These are phyloP conservation scores for Meghimatium bilineatum DNA, from an alignment of 2,888 invertebrate species.

Conservation along the genomic window DNA sequence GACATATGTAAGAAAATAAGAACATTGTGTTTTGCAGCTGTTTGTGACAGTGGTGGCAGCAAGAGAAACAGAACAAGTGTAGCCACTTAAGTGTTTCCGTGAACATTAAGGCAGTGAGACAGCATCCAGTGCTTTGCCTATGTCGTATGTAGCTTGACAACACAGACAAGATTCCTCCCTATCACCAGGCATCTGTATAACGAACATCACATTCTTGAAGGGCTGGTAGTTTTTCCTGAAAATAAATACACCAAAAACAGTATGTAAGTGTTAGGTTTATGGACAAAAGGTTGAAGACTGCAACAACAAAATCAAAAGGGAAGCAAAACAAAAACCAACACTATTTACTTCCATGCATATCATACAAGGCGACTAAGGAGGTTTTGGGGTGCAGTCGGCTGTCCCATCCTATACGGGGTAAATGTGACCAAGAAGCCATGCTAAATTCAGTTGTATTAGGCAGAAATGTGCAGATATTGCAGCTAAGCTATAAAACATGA, in stretches of 20 bases:
- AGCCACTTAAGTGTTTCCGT: slow-evolving; percentile 26
- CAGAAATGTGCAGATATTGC: too few species aligned
- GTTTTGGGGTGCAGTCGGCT: too few species aligned
- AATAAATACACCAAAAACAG: neutral
- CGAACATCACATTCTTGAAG: slow-evolving; percentile 88
- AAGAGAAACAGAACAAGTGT: slow-evolving; percentile 10
- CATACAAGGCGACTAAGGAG: too few species aligned
- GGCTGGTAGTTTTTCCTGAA: slow-evolving; percentile 83
- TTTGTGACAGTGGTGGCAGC: neutral
- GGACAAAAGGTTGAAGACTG: too few species aligned
- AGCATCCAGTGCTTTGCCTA: slow-evolving; percentile 8
- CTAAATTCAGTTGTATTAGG: too few species aligned
- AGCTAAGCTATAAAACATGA: too few species aligned
- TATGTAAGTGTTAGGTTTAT: neutral
- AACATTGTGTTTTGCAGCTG: neutral
- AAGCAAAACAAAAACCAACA: too few species aligned
- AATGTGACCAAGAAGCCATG: too few species aligned
- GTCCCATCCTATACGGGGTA: too few species aligned
- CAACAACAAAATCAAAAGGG: too few species aligned
- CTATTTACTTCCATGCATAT: too few species aligned
- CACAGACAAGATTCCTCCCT: neutral
- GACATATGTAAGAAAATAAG: neutral
- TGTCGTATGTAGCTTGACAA: neutral
- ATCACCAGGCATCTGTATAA: slow-evolving; percentile 88
- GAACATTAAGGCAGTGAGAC: slow-evolving; percentile 38